Base-by-base conservation (phyloP, 2,113 vertebrate genomes). In the Alosa alosa region DNA sequence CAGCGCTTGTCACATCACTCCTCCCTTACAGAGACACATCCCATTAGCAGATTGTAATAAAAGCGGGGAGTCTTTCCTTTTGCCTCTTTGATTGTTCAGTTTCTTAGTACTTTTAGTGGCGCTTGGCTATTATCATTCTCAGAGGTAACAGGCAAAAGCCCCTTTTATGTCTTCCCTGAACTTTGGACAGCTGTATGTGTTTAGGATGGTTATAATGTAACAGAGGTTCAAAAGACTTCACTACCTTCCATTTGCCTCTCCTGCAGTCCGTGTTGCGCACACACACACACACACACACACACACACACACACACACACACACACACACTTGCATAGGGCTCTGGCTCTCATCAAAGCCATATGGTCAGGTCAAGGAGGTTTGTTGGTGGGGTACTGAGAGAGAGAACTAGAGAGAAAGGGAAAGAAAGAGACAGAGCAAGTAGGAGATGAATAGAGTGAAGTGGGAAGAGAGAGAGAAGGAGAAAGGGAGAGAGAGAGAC, bases 121-220 rank as follows among this genome's bases (percentile, higher is more conserved):
- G 89, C 91, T 92, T 87, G 85, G 92, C 93, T 94, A 94, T 94
- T 95, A 96, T 94, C 94, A 94, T 95, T 89, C 91, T 92, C 92
- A 89, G 89, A 94, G 94, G 91, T 93, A 94, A 94, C 93, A 91
- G 91, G 93, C 94, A 90, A 93, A 84, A 89, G 86, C 88, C 82
- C 91, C 93, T 94, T 95, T 95, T 93, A 95, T 95, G 94, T 94
- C 93, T 91, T 93, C 89, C 90, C 92, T 95, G 93, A 96, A 95
- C 94, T 96, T 95, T 95, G 93, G 93, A 95, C 94, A 96, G 94
- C 93, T 97, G 94, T 92, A 94, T 96, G 94, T 95, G 94, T 95
- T 96, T 96, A 96, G 94, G 93, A 92, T 88, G 92, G 93, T 95
- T 96, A 96, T 96, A 96, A 94, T 94, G 91, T 95, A 96, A 94